These are phyloP conservation scores for Clunio marinus DNA, from an alignment of 2,888 invertebrate genomes.

Conservation along the genomic window DNA sequence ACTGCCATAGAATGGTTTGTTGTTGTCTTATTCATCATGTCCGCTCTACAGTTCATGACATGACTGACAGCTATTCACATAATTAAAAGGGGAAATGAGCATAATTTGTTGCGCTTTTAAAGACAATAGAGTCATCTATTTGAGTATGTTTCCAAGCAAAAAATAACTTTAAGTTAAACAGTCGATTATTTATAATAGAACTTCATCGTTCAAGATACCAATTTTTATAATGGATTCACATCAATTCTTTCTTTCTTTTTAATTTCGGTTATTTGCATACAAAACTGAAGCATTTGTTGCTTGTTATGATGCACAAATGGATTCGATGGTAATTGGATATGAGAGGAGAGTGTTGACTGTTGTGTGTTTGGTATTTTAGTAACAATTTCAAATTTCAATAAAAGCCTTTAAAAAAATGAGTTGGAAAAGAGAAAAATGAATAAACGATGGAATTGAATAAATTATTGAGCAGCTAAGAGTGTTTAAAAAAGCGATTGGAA, in stretches of 20 bases:
- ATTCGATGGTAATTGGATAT: too few relatives aligned
- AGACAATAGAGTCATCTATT: not conserved
- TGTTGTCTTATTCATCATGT: conserved; percentile 31
- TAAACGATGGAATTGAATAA: not conserved
- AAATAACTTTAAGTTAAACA: not conserved
- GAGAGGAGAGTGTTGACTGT: too few relatives aligned
- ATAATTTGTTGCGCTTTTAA: not conserved
- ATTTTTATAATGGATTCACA: not conserved
- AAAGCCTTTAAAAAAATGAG: too few relatives aligned
- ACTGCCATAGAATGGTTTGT: conserved; percentile 32
- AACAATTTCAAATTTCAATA: too few relatives aligned
- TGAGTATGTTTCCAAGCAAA: not conserved
- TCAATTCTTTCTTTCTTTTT: not conserved
- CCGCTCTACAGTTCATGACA: not conserved
- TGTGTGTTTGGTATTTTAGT: not conserved
- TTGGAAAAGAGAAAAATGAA: not conserved
- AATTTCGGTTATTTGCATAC: conserved; percentile 17
- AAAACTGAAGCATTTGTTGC: too few relatives aligned
- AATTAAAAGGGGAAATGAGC: conserved; percentile 1
- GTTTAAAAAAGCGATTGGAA: conserved; percentile 23
- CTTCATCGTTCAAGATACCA: not conserved
- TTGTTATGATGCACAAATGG: too few relatives aligned
- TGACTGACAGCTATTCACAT: conserved; percentile 23
- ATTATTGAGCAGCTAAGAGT: conserved; percentile 11
- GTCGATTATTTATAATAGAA: not conserved